These are phyloP conservation scores for Cantharis lateralis DNA, from an alignment of 2,888 invertebrate genomes.

Conservation along the genomic window DNA sequence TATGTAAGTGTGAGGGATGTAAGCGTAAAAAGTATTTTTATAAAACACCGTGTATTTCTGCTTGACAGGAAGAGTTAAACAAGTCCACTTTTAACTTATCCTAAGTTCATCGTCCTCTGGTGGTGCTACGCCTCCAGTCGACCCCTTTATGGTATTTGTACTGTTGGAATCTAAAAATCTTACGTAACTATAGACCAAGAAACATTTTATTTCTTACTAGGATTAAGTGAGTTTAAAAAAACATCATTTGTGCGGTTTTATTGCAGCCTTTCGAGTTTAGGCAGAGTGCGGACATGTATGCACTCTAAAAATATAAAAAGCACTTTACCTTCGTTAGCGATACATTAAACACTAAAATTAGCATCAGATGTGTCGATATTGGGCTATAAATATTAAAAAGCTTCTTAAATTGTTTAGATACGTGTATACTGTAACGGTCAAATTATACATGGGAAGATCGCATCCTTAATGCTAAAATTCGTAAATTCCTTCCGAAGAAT, in stretches of 20 bases:
- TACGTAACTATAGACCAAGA: slow-evolving; percentile 32
- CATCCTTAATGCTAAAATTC: background rate
- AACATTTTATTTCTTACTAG: slow-evolving; percentile 28
- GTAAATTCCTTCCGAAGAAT: background rate
- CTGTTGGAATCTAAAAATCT: slow-evolving; percentile 33
- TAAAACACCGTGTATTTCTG: slow-evolving; percentile 28
- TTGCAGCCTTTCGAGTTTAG: slow-evolving; percentile 3
- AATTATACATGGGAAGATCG: background rate
- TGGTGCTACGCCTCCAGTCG: slow-evolving; percentile 34
- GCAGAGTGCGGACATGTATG: background rate
- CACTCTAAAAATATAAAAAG: background rate
- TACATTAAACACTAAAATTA: background rate
- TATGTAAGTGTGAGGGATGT: slow-evolving; percentile 3
- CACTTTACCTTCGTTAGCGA: background rate
- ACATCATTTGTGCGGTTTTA: slow-evolving; percentile 8
- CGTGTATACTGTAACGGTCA: background rate
- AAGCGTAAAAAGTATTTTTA: slow-evolving; percentile 24
- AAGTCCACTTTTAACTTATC: slow-evolving; percentile 34
- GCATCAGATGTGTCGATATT: background rate
- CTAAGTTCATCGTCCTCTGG: slow-evolving; percentile 33
- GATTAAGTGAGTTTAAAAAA: slow-evolving; percentile 13
- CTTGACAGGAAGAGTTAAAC: slow-evolving; percentile 34
- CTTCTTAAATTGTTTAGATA: background rate
- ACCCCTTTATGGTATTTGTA: slow-evolving; percentile 36
- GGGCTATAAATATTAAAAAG: background rate